phyloP scores from a whole-genome alignment of 2,888 invertebrate species.

The Andrena haemorrhoa region DNA sequence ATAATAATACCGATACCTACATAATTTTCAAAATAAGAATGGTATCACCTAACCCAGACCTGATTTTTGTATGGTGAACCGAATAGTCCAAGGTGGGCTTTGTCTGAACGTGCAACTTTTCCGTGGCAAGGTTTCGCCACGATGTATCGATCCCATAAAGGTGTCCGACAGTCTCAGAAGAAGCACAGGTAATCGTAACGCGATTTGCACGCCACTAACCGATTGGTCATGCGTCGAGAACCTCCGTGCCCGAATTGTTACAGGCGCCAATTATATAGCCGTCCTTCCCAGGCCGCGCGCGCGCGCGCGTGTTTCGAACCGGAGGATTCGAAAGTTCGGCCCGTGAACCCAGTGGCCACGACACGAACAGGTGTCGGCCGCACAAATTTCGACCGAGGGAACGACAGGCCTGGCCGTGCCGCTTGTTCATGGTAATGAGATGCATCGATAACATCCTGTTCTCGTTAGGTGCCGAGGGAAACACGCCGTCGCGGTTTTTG shows the following conservation, averaged over 20 bases:
- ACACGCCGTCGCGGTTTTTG: slow-evolving; percentile 11
- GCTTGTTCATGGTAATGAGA: slow-evolving; percentile 44
- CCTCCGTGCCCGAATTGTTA: slow-evolving; percentile 18
- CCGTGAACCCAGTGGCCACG: neutral
- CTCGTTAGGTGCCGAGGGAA: slow-evolving; percentile 46
- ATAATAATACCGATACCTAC: too few relatives aligned
- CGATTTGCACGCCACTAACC: slow-evolving; percentile 13
- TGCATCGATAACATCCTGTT: slow-evolving; percentile 49
- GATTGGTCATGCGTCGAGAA: slow-evolving; percentile 28
- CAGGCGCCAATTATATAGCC: slow-evolving; percentile 14
- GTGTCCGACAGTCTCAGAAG: neutral
- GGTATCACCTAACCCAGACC: too few relatives aligned
- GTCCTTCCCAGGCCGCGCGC: neutral
- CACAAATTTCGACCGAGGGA: slow-evolving; percentile 26
- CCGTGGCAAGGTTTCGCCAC: too few relatives aligned
- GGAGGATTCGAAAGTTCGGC: slow-evolving; percentile 9
- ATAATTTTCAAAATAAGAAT: too few relatives aligned
- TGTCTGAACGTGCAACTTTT: too few relatives aligned
- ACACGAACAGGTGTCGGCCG: slow-evolving; percentile 45
- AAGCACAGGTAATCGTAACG: neutral
- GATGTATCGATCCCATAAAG: too few relatives aligned
- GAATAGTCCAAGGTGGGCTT: too few relatives aligned
- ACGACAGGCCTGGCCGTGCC: neutral
- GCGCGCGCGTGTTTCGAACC: neutral
- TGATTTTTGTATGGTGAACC: too few relatives aligned